Evolutionary conservation across 1,140 invertebrate species (phyloP).

Genomic region (Drosophila nikananu): DNA sequence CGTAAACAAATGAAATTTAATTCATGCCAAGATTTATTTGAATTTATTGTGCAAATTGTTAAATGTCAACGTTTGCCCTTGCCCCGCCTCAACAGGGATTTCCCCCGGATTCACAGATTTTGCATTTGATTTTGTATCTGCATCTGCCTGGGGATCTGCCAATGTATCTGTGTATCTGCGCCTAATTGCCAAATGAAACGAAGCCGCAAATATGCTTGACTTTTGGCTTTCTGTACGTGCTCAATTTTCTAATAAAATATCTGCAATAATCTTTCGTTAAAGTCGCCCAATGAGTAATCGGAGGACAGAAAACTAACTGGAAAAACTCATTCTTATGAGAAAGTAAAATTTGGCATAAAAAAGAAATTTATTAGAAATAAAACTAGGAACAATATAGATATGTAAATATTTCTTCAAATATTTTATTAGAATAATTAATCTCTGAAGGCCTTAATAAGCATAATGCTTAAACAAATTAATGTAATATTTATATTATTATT

Average conservation of each 20-base stretch:
- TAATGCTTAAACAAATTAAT: too few species aligned
- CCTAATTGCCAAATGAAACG: slow-evolving; percentile 37
- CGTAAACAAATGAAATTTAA: slow-evolving; percentile 79
- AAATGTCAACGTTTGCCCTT: slow-evolving; percentile 26
- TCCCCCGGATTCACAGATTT: not conserved
- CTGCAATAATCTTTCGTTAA: not conserved
- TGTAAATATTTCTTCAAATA: too few species aligned
- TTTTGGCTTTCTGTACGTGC: slow-evolving; percentile 18
- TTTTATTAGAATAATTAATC: too few species aligned
- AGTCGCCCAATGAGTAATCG: not conserved
- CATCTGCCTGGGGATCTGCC: not conserved
- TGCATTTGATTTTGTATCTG: slow-evolving; percentile 4
- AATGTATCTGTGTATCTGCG: slow-evolving; percentile 2
- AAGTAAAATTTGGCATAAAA: too few species aligned
- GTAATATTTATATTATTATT: too few species aligned
- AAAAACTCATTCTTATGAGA: too few species aligned
- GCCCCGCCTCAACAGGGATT: not conserved
- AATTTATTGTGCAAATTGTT: slow-evolving; percentile 70
- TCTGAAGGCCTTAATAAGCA: too few species aligned
- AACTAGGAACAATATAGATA: too few species aligned
- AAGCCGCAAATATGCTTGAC: slow-evolving; percentile 49
- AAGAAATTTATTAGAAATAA: too few species aligned
- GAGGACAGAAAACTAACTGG: not conserved
- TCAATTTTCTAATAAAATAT: slow-evolving; percentile 29
- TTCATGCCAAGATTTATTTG: slow-evolving; percentile 66